Evolutionary conservation across 2,797 vertebrate species (phyloP).

Genomic region (Gephyroberyx darwinii): DNA sequence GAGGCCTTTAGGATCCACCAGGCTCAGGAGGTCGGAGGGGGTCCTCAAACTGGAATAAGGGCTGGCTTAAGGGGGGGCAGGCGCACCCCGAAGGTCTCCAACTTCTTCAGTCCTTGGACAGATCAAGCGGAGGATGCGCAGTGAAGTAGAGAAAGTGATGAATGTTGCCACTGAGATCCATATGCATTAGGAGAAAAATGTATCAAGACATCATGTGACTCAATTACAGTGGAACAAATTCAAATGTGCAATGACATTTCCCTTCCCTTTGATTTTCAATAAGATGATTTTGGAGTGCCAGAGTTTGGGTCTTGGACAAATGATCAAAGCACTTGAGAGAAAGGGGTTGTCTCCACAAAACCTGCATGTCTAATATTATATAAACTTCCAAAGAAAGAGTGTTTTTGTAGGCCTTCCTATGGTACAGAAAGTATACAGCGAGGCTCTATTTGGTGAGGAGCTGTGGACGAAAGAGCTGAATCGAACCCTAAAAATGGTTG

Average conservation of each 20-base stretch:
- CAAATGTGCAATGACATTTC: neutral
- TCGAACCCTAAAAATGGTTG: slow-evolving; percentile 8
- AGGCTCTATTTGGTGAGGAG: slow-evolving; percentile 15
- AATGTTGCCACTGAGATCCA: slow-evolving; percentile 9
- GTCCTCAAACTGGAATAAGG: slow-evolving; percentile 38
- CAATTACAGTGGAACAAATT: neutral
- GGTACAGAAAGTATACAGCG: slow-evolving; percentile 29
- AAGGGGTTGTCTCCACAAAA: slow-evolving; percentile 19
- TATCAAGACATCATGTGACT: slow-evolving; percentile 28
- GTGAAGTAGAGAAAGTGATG: slow-evolving; percentile 33
- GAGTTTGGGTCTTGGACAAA: neutral
- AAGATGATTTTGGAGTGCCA: too few relatives aligned
- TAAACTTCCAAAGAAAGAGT: slow-evolving; percentile 31
- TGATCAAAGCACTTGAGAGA: slow-evolving; percentile 22
- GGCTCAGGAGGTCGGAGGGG: slow-evolving; percentile 80
- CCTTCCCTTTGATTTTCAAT: too few relatives aligned
- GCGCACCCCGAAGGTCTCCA: slow-evolving; percentile 64
- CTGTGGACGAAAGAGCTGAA: slow-evolving; percentile 8
- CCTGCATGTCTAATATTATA: slow-evolving; percentile 49
- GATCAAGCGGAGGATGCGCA: slow-evolving; percentile 56
- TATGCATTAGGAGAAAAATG: slow-evolving; percentile 28
- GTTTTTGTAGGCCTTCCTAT: neutral
- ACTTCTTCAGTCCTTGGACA: slow-evolving; percentile 55
- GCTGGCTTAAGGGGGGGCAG: slow-evolving; percentile 61
- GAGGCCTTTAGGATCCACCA: slow-evolving; percentile 93